Base-by-base conservation (phyloP, 2,113 vertebrate species). In the Aythya baeri region DNA sequence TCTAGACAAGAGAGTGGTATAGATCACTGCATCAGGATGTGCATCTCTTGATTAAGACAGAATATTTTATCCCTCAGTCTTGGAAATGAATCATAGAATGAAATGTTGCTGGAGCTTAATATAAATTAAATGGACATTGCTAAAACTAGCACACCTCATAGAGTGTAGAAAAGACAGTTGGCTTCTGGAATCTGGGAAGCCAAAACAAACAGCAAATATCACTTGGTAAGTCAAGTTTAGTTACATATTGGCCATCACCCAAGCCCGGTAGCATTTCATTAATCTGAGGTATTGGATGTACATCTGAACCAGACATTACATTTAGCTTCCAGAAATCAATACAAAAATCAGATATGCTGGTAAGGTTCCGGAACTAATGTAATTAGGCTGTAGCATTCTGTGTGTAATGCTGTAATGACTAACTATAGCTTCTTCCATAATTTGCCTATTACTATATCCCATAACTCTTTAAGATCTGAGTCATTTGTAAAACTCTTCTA, bases 341-440 rank as follows among this genome's bases (percentile, higher is more conserved):
- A 90, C 68, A 83, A 80, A 86, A 95, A 93, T 94, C 94, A 95
- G 83, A 96, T 94, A 86, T 90, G 88, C 83, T 89, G 86, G 91
- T 93, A 89, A 78, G 73, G 68, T 93, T 97, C 90, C 18, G 43
- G 92, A 95, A 95, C 83, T 93, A 96, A 95, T 90, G 80, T 86
- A 96, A 96, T 97, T 96, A 93, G 76, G 76, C 73, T 90, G 63
- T 79, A 88, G 66, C 38, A 88, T 88, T 93, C 85, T 83, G 62
- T 88, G 8, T 80, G 46, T 74, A 81, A 90, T 61, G 62, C 62
- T 85, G 22, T 87, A 82, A 93, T 93, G 95, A 94, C 89, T 72
- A 82, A 87, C 66, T 93, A 74, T 68, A 89, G 21, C 73, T 77
- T 92, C 76, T 83, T 65, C 91, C 68, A 92, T 86, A 67, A 92